Evolutionary conservation across 2,113 vertebrate species (phyloP).

Genomic region (Phaethornis superciliosus): DNA sequence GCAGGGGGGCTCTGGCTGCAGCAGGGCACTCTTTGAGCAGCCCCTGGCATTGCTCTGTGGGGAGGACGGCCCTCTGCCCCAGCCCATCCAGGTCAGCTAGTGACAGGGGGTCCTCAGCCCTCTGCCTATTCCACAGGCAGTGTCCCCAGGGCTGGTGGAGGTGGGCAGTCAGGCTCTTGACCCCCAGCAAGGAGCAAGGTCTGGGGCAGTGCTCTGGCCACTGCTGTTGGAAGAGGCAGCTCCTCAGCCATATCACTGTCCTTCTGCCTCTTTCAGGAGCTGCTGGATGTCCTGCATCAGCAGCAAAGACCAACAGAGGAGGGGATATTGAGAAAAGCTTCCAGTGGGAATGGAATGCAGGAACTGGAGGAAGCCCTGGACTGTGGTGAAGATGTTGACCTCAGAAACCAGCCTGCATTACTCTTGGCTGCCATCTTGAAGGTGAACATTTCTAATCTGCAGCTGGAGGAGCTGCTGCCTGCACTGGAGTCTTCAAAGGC

Average conservation of each 20-base stretch:
- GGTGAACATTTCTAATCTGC: too few species aligned
- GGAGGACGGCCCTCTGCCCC: neutral
- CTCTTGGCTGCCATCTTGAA: too few species aligned
- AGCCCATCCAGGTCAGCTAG: neutral
- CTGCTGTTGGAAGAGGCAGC: neutral
- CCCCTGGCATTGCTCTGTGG: neutral
- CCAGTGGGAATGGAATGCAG: too few species aligned
- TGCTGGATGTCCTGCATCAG: neutral
- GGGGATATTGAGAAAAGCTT: neutral
- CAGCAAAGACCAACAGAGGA: rapidly evolving
- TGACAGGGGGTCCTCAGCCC: neutral
- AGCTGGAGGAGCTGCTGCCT: too few species aligned
- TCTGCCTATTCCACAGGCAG: neutral
- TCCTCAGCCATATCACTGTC: neutral
- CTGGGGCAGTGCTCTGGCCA: neutral
- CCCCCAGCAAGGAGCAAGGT: neutral
- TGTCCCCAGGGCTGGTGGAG: too few species aligned
- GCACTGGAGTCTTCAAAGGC: too few species aligned
- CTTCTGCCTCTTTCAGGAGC: neutral
- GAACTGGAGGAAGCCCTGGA: too few species aligned
- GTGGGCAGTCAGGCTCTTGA: neutral
- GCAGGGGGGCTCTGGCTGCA: neutral
- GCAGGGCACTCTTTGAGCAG: neutral
- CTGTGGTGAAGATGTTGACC: too few species aligned
- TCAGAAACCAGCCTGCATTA: too few species aligned